phyloP scores from a whole-genome alignment of 2,888 invertebrate genomes.

The Phytoseiulus persimilis region DNA sequence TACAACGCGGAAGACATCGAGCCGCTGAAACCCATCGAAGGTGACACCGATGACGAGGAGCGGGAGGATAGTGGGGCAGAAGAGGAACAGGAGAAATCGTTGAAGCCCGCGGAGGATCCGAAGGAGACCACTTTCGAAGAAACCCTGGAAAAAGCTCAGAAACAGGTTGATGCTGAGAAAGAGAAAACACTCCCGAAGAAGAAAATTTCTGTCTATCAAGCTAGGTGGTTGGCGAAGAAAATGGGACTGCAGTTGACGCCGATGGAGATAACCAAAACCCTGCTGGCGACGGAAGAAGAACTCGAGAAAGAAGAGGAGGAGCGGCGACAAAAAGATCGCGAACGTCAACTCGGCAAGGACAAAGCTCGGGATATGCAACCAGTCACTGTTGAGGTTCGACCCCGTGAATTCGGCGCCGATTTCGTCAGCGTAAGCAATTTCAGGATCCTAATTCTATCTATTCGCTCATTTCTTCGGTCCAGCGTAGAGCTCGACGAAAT shows the following conservation, averaged over 20 bases:
- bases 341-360: not conserved
- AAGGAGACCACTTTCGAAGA: conserved; percentile 40
- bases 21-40: conserved; percentile 46
- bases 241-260: conserved; percentile 39
- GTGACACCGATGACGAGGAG: conserved; percentile 41
- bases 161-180: conserved; percentile 38
- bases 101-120: conserved; percentile 39
- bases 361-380: not conserved
- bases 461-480: no score
- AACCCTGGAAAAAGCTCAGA: conserved; percentile 38
- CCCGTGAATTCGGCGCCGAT: not conserved
- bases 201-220: conserved; percentile 28
- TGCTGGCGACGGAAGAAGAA: conserved; percentile 30
- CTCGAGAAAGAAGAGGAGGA: conserved; percentile 37
- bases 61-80: conserved; percentile 42
- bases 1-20: conserved; percentile 51
- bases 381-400: conserved; percentile 7
- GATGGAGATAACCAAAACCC: conserved; percentile 20
- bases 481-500: no score
- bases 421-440: not conserved
- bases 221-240: conserved; percentile 32
- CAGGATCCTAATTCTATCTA: no score
- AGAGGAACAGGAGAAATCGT: conserved; percentile 40
- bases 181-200: not conserved
- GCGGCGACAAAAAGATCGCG: not conserved